Conservation (phyloP, 2,888 invertebrate genomes). For the Pelosia muscerda region DNA sequence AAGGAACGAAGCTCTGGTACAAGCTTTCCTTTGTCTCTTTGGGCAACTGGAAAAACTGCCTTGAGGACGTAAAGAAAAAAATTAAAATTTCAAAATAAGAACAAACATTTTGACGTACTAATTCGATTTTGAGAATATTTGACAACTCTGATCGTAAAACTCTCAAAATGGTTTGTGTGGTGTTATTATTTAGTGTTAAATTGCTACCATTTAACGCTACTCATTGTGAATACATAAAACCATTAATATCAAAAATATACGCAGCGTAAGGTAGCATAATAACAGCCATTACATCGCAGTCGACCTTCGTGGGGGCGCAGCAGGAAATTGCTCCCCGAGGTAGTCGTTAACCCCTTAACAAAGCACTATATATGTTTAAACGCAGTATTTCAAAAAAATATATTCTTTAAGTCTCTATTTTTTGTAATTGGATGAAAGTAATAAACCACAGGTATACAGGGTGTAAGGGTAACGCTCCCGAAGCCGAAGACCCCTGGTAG, state of each 20-base stretch:
- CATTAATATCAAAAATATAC: conserved; percentile 2
- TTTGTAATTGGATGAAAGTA: background rate
- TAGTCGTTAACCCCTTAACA: conserved; percentile 61
- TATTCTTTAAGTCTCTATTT: background rate
- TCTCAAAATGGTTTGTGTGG: background rate
- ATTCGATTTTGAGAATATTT: background rate
- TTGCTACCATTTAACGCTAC: background rate
- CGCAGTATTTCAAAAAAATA: conserved; percentile 24
- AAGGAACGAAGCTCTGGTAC: too few relatives aligned
- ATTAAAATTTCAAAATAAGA: background rate
- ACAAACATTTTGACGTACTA: background rate
- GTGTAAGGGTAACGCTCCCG: too few relatives aligned
- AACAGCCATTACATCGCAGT: conserved; percentile 35
- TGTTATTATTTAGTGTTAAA: background rate
- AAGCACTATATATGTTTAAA: conserved; percentile 48
- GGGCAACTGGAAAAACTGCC: too few relatives aligned
- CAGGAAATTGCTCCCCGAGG: conserved; percentile 68
- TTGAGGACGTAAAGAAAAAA: too few relatives aligned
- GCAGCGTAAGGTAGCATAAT: conserved; percentile 30
- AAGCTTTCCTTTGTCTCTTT: too few relatives aligned
- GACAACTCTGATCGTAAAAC: background rate
- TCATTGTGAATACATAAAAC: background rate
- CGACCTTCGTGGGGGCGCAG: conserved; percentile 53
- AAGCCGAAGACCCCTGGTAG: too few relatives aligned
- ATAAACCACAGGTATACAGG: too few relatives aligned